phyloP scores from a whole-genome alignment of 1,140 invertebrate species.

The Rhagoletis pomonella region DNA sequence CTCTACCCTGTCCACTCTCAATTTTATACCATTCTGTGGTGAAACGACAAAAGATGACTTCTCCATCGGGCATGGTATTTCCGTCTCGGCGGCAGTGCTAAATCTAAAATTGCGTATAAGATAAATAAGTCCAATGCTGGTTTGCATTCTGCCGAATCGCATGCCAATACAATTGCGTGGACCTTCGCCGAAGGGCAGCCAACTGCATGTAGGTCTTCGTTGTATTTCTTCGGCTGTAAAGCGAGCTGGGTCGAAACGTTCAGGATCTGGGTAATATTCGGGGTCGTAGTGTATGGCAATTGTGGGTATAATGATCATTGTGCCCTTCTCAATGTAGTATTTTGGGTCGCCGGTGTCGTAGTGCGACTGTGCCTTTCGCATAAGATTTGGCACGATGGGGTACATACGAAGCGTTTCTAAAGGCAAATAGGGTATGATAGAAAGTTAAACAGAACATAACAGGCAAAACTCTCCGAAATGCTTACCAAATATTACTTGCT shows the following conservation, averaged over 20 bases:
- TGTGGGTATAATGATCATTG: constrained; percentile 70
- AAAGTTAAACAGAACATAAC: background rate
- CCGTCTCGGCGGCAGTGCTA: constrained; percentile 65
- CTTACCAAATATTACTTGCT: constrained; percentile 77
- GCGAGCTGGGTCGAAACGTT: constrained; percentile 80
- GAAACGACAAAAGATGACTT: constrained; percentile 13
- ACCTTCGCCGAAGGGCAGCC: constrained; percentile 84
- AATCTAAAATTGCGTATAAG: constrained; percentile 68
- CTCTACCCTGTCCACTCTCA: constrained; percentile 51
- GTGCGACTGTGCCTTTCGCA: constrained; percentile 72
- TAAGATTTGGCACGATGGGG: constrained; percentile 75
- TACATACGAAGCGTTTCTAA: constrained; percentile 76
- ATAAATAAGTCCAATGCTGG: constrained; percentile 62
- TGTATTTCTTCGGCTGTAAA: constrained; percentile 76
- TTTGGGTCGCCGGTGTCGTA: constrained; percentile 73
- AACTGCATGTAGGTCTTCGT: constrained; percentile 73
- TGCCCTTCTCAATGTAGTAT: constrained; percentile 71
- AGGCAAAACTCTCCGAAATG: too few relatives aligned
- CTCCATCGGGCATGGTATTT: constrained; percentile 14
- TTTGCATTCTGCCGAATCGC: constrained; percentile 65
- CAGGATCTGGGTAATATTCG: constrained; percentile 78
- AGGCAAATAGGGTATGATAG: background rate
- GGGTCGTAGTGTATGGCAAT: constrained; percentile 79
- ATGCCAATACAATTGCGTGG: constrained; percentile 79
- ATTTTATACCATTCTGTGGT: constrained; percentile 24